These are phyloP conservation scores for Sesia apiformis DNA, from an alignment of 2,888 invertebrate species.

Conservation along the genomic window DNA sequence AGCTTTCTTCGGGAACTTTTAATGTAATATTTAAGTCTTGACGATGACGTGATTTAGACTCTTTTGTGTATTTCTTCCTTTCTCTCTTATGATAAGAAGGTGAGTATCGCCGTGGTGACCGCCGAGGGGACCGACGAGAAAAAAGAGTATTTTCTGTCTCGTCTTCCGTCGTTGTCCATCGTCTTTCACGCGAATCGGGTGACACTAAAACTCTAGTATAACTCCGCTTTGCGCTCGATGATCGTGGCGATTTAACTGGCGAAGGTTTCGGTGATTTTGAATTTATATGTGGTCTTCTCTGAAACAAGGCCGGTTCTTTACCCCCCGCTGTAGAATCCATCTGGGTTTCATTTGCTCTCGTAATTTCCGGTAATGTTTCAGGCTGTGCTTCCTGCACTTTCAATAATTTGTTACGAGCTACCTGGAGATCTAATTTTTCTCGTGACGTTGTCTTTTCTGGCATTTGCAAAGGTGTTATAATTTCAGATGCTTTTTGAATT, in stretches of 20 bases:
- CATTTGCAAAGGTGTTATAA: conserved; percentile 1
- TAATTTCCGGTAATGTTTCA: conserved; percentile 54
- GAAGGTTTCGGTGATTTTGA: conserved; percentile 18
- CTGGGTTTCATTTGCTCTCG: conserved; percentile 31
- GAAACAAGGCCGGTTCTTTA: conserved; percentile 59
- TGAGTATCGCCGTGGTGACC: conserved; percentile 23
- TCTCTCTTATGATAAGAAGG: conserved; percentile 44
- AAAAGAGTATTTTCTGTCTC: conserved; percentile 31
- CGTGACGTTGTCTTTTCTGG: conserved; percentile 10
- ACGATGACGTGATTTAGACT: conserved; percentile 18
- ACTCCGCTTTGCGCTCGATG: conserved; percentile 21
- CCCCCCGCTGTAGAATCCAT: conserved; percentile 45
- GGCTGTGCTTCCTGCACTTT: conserved; percentile 17
- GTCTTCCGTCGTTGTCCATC: conserved; percentile 17
- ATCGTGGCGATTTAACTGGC: conserved; percentile 11
- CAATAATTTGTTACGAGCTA: conserved; percentile 47
- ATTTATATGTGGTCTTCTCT: conserved; percentile 46
- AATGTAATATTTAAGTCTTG: conserved; percentile 59
- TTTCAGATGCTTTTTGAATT: conserved; percentile 10
- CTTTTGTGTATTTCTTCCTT: conserved; percentile 38
- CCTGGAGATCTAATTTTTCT: conserved; percentile 32
- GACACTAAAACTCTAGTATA: conserved; percentile 59
- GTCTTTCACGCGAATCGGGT: conserved; percentile 34
- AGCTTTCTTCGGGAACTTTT: conserved; percentile 57
- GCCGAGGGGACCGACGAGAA: conserved; percentile 34